phyloP scores from a whole-genome alignment of 2,113 vertebrate species.

The Anseranas semipalmata region DNA sequence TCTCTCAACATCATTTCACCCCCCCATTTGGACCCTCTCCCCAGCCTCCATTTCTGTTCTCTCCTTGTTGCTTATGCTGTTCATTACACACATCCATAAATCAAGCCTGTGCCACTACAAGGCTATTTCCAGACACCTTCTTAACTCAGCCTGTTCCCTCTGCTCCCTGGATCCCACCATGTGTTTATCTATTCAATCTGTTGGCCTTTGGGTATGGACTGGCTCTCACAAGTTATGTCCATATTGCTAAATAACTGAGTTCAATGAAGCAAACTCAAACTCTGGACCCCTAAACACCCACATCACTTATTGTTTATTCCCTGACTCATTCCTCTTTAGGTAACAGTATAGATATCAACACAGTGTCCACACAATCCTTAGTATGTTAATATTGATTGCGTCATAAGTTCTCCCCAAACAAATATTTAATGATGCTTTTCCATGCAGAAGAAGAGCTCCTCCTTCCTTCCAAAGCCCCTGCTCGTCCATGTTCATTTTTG shows the following conservation, averaged over 20 bases:
- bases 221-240: neutral
- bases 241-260: neutral
- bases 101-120: neutral
- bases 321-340: neutral
- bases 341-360: neutral
- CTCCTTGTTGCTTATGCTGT: neutral
- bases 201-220: neutral
- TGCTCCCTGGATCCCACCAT: neutral
- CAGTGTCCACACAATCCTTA: neutral
- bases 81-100: neutral
- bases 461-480: neutral
- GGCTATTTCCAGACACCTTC: neutral
- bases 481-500: neutral
- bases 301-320: neutral
- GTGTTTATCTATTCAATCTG: neutral
- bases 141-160: neutral
- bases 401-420: neutral
- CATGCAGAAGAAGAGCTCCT: fast-evolving
- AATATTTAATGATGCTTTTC: neutral
- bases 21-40: neutral
- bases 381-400: neutral
- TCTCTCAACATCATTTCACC: neutral
- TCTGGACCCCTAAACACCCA: neutral
- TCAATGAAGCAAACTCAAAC: neutral
- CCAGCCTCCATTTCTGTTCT: neutral